Conservation (phyloP, 2,888 invertebrate genomes). For the Diploptera punctata region DNA sequence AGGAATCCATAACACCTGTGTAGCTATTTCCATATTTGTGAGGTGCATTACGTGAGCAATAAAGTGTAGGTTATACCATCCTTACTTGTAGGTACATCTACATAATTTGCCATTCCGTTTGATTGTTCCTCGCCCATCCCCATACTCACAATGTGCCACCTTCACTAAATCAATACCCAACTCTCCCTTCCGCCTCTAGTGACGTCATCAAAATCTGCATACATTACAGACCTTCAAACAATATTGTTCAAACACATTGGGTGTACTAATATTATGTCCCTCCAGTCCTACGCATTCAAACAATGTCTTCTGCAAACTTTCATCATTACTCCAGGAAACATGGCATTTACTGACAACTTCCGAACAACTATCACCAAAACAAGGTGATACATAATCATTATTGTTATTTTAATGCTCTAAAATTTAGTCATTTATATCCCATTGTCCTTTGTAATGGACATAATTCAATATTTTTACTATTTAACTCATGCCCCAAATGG, state of each 20-base stretch:
- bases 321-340: background rate
- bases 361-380: too few relatives aligned
- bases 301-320: background rate
- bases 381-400: too few relatives aligned
- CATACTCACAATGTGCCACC: background rate
- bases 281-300: background rate
- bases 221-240: slow-evolving; percentile 22
- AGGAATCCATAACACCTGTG: background rate
- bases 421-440: too few relatives aligned
- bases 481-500: too few relatives aligned
- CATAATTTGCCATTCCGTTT: slow-evolving; percentile 5
- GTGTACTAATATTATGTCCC: background rate
- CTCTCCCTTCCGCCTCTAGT: slow-evolving; percentile 6
- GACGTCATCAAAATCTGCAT: slow-evolving; percentile 20
- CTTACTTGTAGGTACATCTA: background rate
- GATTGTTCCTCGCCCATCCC: background rate
- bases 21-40: background rate
- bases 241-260: slow-evolving; percentile 15
- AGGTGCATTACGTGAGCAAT: background rate
- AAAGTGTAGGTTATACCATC: background rate
- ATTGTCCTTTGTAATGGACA: too few relatives aligned
- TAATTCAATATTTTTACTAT: too few relatives aligned
- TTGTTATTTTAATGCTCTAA: too few relatives aligned
- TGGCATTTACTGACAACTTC: too few relatives aligned
- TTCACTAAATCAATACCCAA: slow-evolving; percentile 6